Conservation (phyloP, 2,113 vertebrate genomes). For the Dipodomys ordii region DNA sequence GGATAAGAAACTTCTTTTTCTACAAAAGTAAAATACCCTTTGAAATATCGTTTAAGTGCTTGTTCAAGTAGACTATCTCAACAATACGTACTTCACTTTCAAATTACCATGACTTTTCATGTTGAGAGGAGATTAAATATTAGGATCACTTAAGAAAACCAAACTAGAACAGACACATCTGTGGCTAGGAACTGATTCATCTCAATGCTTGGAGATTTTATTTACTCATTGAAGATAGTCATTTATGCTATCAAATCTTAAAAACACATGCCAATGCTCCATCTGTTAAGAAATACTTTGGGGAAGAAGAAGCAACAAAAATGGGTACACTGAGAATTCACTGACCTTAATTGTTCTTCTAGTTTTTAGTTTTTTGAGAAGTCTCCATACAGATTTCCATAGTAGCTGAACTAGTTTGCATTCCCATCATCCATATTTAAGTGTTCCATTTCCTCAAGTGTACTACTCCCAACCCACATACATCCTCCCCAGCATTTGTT, state of each 20-base stretch:
- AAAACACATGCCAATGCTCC: neutral
- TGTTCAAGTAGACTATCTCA: slow-evolving; percentile 1
- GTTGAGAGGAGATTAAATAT: slow-evolving; percentile 24
- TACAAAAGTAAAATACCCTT: slow-evolving; percentile 29
- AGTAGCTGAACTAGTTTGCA: too few species aligned
- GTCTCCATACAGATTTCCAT: too few species aligned
- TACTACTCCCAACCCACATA: too few species aligned
- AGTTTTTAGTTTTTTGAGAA: too few species aligned
- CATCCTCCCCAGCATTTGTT: too few species aligned
- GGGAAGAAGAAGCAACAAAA: neutral
- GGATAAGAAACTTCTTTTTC: slow-evolving; percentile 6
- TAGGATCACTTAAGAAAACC: slow-evolving; percentile 34
- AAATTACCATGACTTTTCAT: slow-evolving; percentile 28
- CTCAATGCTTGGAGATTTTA: neutral
- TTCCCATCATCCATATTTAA: too few species aligned
- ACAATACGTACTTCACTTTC: neutral
- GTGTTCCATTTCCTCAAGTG: too few species aligned
- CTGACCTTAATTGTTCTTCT: too few species aligned
- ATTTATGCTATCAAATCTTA: neutral
- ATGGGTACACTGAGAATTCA: neutral
- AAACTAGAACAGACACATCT: slow-evolving; percentile 1
- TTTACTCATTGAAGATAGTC: neutral
- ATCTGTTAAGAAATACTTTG: neutral
- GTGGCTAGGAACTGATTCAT: slow-evolving; percentile 9
- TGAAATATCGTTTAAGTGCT: slow-evolving; percentile 33